Evolutionary conservation across 2,888 invertebrate species (phyloP).

Genomic region (Scaptomyza cyrtandrae): DNA sequence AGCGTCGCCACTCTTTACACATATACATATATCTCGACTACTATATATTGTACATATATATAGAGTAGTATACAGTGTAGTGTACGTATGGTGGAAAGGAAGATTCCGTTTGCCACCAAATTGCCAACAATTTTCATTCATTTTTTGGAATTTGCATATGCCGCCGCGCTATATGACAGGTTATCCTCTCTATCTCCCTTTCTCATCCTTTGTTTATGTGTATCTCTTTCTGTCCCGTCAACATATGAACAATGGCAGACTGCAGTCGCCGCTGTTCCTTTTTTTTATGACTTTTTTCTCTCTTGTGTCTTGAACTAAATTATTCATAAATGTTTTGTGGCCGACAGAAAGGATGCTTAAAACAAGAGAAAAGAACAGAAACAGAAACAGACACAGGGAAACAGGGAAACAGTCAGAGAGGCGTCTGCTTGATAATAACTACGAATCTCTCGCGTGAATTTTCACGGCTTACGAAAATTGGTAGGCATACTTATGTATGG

Average conservation of each 20-base stretch:
- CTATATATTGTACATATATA: background rate
- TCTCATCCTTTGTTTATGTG: background rate
- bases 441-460: conserved; percentile 48
- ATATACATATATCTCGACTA: background rate
- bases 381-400: too few relatives aligned
- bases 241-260: conserved; percentile 54
- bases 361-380: background rate
- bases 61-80: background rate
- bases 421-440: conserved; percentile 42
- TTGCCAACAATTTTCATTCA: conserved; percentile 80
- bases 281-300: conserved; percentile 50
- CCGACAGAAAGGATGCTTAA: conserved; percentile 20
- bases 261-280: conserved; percentile 23
- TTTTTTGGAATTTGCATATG: conserved; percentile 76
- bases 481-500: conserved; percentile 7
- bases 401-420: too few relatives aligned
- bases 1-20: conserved; percentile 61
- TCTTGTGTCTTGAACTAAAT: conserved; percentile 53
- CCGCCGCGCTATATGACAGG: conserved; percentile 40
- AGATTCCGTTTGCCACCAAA: conserved; percentile 68
- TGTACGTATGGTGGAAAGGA: background rate
- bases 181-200: conserved; percentile 3
- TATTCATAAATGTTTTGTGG: conserved; percentile 59
- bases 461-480: conserved; percentile 17
- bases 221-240: conserved; percentile 1